Conservation (phyloP, 2,113 vertebrate species). For the Vireo altiloquus region DNA sequence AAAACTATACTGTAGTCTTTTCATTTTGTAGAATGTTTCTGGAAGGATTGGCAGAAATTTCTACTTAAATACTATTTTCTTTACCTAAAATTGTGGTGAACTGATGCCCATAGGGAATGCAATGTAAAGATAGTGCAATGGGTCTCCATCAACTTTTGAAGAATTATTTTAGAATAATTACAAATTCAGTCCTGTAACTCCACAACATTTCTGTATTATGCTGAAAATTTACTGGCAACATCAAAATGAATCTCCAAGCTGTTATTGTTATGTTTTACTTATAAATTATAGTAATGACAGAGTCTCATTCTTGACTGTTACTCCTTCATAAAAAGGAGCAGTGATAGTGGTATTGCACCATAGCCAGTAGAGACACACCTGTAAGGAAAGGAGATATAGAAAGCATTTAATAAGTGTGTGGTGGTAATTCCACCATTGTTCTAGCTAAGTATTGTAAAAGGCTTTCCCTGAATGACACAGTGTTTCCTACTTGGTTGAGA, state of each 20-base stretch:
- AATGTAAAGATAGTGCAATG: neutral
- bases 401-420: neutral
- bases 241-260: neutral
- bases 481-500: neutral
- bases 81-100: neutral
- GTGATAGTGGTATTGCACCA: fast-evolving
- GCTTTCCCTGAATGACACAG: neutral
- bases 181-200: neutral
- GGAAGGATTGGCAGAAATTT: neutral
- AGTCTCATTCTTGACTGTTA: neutral
- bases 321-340: neutral
- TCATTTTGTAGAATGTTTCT: neutral
- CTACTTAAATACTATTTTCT: neutral
- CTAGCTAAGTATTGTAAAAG: neutral
- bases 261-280: neutral
- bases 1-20: neutral
- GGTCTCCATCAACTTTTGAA: neutral
- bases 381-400: neutral
- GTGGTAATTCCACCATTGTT: neutral
- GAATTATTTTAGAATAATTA: neutral
- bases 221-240: neutral
- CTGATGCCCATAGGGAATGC: neutral
- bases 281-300: neutral
- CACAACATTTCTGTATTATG: neutral
- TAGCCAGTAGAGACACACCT: neutral